These are phyloP conservation scores for Pseudochaenichthys georgianus DNA, from an alignment of 2,797 vertebrate genomes.

Conservation along the genomic window DNA sequence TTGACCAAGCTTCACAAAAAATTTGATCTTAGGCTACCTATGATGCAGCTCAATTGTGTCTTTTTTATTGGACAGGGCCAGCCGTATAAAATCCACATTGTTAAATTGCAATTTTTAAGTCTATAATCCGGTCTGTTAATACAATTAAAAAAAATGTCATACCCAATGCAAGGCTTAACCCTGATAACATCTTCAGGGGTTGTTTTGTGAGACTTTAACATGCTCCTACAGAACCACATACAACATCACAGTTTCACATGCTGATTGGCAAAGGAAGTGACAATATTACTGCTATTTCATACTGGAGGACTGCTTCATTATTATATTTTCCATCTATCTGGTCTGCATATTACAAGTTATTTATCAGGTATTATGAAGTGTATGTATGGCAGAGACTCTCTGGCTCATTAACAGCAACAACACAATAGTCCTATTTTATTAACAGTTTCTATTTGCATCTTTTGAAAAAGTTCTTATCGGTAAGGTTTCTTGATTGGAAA, in stretches of 20 bases:
- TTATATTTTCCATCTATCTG: background rate
- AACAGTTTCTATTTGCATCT: background rate
- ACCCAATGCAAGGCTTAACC: background rate
- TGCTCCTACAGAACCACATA: background rate
- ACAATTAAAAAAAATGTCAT: background rate
- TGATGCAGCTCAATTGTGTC: no score
- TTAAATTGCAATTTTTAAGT: no score
- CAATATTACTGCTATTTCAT: background rate
- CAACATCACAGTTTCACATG: background rate
- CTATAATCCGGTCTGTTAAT: no score
- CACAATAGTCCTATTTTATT: background rate
- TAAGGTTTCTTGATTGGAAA: background rate
- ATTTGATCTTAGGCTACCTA: no score
- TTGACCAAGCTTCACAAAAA: background rate
- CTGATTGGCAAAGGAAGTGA: background rate
- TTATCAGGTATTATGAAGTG: background rate
- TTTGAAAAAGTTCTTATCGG: conserved; percentile 11
- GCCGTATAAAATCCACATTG: no score
- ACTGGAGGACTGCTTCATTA: background rate
- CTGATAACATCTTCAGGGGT: no score
- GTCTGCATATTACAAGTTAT: background rate
- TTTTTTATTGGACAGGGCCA: no score
- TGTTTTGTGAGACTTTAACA: background rate
- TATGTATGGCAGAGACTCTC: background rate
- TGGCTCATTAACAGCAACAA: background rate